These are phyloP conservation scores for Scelioninae gen. 2 DNA, from an alignment of 2,888 invertebrate genomes.

Conservation along the genomic window DNA sequence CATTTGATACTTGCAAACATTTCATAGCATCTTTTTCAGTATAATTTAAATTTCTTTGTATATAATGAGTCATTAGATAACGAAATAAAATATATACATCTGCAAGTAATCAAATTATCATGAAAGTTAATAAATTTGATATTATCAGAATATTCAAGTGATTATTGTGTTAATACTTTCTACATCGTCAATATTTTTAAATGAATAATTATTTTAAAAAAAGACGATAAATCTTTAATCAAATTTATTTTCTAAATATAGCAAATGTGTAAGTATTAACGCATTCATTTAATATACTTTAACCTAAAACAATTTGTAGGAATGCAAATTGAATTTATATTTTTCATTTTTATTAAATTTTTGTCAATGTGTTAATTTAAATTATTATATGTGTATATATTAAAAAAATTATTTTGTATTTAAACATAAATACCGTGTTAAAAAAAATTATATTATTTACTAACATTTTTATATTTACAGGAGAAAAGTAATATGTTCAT, in stretches of 20 bases:
- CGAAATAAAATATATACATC: slow-evolving; percentile 1
- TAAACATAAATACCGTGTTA: too few species aligned
- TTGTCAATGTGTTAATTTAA: too few species aligned
- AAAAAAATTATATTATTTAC: too few species aligned
- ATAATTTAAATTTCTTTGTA: neutral
- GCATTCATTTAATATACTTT: neutral
- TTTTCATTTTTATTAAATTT: too few species aligned
- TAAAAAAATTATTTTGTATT: too few species aligned
- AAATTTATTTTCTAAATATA: neutral
- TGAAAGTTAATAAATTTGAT: slow-evolving; percentile 23
- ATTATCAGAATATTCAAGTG: slow-evolving; percentile 11
- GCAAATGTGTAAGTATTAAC: slow-evolving; percentile 20
- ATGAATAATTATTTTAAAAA: neutral
- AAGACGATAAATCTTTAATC: neutral
- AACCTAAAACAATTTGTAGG: slow-evolving; percentile 3
- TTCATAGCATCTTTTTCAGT: slow-evolving; percentile 11
- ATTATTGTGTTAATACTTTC: slow-evolving; percentile 1
- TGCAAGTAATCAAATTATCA: neutral
- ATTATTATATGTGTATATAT: too few species aligned
- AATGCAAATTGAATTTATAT: neutral
- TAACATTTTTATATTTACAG: too few species aligned
- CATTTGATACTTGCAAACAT: slow-evolving; percentile 29
- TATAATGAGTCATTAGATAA: slow-evolving; percentile 7
- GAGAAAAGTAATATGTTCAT: neutral
- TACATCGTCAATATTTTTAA: slow-evolving; percentile 14